Base-by-base conservation (phyloP, 2,113 vertebrate species). In the Sinocyclocheilus anophthalmus region DNA sequence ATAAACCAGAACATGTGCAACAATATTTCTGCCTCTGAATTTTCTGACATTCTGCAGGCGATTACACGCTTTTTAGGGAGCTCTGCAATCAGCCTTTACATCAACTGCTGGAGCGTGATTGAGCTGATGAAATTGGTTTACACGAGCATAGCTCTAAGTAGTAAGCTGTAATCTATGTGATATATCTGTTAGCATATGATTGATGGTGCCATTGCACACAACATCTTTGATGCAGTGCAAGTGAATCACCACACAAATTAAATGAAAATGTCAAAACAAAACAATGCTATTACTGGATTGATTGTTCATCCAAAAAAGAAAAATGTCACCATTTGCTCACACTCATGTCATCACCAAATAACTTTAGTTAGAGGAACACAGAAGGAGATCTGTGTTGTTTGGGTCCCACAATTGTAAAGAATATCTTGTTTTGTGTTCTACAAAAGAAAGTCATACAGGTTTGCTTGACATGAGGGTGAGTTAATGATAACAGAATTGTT, bases 81-180 rank as follows among this genome's bases (percentile, higher is more conserved):
- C 81, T 81, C 42, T 83, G 65, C 45, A 83, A 83, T 70, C 81
- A 83, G 42, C 63, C 26, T 26, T 83, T 55, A 70, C 65, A 83
- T 83, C 45, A 70, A 22, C 63, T 69, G 80, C 45, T 12, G 42
- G 14, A 69, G 80, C 42, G 63, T 22, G 63, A 70, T 70, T 70
- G 63, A 37, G 81, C 65, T 83, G 81, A 70, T 83, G 65, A 70
- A 83, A 83, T 53, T 50, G 76, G 76, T 78, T 78, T 78, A 78
- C 76, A 78, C 26, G 10, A 55, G 18, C 63, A 20, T 70, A 53
- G 39, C 61, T 82, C 61, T 65, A 65, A 65, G 59, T 42, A 65
- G 81, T 83, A 55, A 37, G 24, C 61, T 53, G 63, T 70, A 82
- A 82, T 83, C 65, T 70, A 37, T 83, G 48, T 70, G 65, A 70